Evolutionary conservation across 2,113 vertebrate species (phyloP), one percentile per base, ranked within the genome.

Genomic region (Aphyosemion australe): DNA sequence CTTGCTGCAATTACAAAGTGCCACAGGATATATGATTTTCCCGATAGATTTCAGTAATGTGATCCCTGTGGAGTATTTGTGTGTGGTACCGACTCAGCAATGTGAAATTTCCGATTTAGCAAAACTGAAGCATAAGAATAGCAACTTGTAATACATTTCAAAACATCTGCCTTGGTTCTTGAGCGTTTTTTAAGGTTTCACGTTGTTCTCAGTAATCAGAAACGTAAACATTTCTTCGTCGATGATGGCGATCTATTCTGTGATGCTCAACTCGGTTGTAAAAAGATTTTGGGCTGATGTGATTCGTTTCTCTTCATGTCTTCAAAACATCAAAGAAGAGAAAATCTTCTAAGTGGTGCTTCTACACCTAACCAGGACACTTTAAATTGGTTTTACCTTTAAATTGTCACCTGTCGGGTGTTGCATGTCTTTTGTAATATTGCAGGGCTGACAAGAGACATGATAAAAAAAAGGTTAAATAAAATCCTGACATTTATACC

Each of bases 11-110:
- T 84, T 86, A 85, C 77, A 85, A 37, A 6, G 34, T 43, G 78
- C 85, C 84, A 67, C 61, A 71, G 81, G 84, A 81, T 85, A 80
- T 86, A 70, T 78, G 58, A 53, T 69, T 85, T 78, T 69, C 65
- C 72, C 70, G 58, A 76, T 68, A 70, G 80, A 69, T 70, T 72
- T 69, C 41, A 15, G 60, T 67, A 61, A 76, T 48, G 7, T 56
- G 12, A 43, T 82, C 77, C 73, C 66, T 60, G 60, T 65, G 56
- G 78, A 76, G 53, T 49, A 45, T 57, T 72, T 41, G 45, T 46
- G 20, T 37, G 53, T 19, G 52, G 13, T 54, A 48, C 15, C 47
- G 34, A n/a, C 54, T 56, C 56, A 18, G 49, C 31, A 51, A 60
- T 21, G 60, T 20, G 51, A 50, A 32, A 60, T 58, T 63, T 53